A percentile compares a stretch with the other conserved stretches of the same genome.
These are phyloP conservation scores for Andrena marginata DNA, from an alignment of 2,888 invertebrate genomes.

Conservation along the genomic window DNA sequence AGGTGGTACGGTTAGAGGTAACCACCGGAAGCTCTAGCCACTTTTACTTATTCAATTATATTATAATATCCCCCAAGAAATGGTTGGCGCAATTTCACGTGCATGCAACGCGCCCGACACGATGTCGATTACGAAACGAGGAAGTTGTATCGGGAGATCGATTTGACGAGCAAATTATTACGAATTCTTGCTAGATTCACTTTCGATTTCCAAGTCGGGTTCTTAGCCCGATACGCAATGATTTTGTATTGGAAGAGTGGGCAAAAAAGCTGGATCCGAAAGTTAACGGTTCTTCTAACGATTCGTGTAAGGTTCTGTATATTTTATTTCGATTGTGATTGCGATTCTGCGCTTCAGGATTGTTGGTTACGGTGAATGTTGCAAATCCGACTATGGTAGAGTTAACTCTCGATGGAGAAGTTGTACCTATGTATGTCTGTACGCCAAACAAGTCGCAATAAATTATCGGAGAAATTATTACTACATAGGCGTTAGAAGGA, in stretches of 20 bases:
- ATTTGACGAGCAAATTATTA: constrained; percentile 5
- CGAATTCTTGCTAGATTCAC: not conserved
- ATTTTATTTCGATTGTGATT: too few species aligned
- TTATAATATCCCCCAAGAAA: constrained; percentile 10
- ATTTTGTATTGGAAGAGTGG: not conserved
- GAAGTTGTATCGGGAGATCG: constrained; percentile 16
- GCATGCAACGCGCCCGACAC: constrained; percentile 1
- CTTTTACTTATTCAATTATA: constrained; percentile 6
- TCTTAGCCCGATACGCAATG: not conserved
- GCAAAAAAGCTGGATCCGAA: not conserved
- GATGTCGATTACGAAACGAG: constrained; percentile 23
- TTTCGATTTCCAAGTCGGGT: not conserved
- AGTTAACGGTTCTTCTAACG: not conserved
- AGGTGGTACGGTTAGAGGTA: not conserved
- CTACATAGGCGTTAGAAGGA: too few species aligned
- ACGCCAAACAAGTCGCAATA: too few species aligned
- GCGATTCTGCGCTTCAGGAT: too few species aligned
- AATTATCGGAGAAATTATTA: too few species aligned
- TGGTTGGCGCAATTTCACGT: constrained; percentile 10
- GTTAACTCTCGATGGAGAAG: too few species aligned
- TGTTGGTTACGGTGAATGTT: too few species aligned
- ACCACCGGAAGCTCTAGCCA: constrained; percentile 9
- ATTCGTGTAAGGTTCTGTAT: too few species aligned
- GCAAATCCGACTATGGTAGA: too few species aligned
- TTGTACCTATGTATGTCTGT: too few species aligned